Percentiles rank a stretch among this genome's conserved stretches.
phyloP scores from a whole-genome alignment of 2,113 vertebrate genomes.

The Monopterus albus region DNA sequence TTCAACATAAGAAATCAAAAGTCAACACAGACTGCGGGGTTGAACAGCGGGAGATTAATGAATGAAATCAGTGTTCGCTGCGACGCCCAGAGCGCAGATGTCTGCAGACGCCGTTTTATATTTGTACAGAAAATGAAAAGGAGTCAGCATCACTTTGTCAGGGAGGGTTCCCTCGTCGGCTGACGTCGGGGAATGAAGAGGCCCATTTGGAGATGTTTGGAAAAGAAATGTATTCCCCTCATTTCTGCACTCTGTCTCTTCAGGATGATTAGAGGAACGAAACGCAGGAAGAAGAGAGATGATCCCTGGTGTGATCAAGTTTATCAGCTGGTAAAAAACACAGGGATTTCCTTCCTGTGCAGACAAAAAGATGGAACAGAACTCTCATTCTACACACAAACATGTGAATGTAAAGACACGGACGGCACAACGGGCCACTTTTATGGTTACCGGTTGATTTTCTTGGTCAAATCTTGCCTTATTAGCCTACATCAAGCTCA shows the following conservation, averaged over 20 bases:
- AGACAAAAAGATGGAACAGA: too few relatives aligned
- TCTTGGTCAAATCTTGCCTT: too few relatives aligned
- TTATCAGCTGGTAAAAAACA: background rate
- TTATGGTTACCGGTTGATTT: too few relatives aligned
- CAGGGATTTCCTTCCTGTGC: background rate
- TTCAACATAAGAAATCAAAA: background rate
- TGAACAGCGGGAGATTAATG: constrained; percentile 31
- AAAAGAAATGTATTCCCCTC: constrained; percentile 18
- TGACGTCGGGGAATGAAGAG: background rate
- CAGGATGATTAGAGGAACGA: constrained; percentile 4
- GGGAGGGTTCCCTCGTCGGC: constrained; percentile 13
- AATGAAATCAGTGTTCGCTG: background rate
- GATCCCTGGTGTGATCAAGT: background rate
- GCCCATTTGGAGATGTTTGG: constrained; percentile 16
- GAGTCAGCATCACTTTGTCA: constrained; percentile 11
- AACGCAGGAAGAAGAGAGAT: background rate
- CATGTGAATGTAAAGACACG: too few relatives aligned
- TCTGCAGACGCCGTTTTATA: constrained; percentile 5
- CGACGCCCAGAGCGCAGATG: background rate
- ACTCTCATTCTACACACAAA: too few relatives aligned
- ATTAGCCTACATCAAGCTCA: too few relatives aligned
- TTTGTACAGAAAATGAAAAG: constrained; percentile 38
- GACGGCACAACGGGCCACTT: too few relatives aligned
- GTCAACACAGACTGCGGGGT: background rate
- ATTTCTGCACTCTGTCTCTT: constrained; percentile 1